phyloP scores from a whole-genome alignment of 2,888 invertebrate genomes.

The Polymixis flavicincta region DNA sequence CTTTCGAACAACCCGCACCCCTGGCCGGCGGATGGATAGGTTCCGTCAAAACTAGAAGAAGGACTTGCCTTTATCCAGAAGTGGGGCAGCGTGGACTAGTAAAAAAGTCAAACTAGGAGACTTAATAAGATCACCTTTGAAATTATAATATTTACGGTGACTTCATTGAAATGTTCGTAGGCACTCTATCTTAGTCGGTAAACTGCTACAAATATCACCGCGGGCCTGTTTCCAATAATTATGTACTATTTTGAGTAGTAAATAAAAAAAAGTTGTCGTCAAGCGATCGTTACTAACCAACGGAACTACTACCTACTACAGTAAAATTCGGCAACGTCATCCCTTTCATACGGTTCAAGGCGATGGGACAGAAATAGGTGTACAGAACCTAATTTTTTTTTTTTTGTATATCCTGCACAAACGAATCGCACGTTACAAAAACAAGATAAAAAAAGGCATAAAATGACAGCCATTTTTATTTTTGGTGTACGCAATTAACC shows the following conservation, averaged over 20 bases:
- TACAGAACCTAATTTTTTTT: too few relatives aligned
- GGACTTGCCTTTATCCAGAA: too few relatives aligned
- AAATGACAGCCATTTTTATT: too few relatives aligned
- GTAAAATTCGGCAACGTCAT: conserved; percentile 29
- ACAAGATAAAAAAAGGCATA: too few relatives aligned
- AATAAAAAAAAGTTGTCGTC: conserved; percentile 12
- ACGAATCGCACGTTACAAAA: too few relatives aligned
- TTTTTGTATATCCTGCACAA: too few relatives aligned
- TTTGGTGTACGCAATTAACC: too few relatives aligned
- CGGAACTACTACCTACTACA: not conserved
- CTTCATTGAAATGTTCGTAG: too few relatives aligned
- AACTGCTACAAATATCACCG: not conserved
- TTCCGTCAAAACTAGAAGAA: too few relatives aligned
- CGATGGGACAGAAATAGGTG: not conserved
- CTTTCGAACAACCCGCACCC: too few relatives aligned
- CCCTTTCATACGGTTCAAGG: conserved; percentile 39
- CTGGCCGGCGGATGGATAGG: too few relatives aligned
- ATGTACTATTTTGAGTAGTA: not conserved
- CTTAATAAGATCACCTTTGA: not conserved
- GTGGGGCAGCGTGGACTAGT: too few relatives aligned
- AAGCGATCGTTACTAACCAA: conserved; percentile 21
- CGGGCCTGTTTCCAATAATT: not conserved
- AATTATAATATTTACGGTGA: not conserved
- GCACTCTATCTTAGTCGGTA: not conserved
- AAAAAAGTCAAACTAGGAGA: not conserved